Conservation (phyloP, 2,113 vertebrate genomes). For the Pygoscelis adeliae region DNA sequence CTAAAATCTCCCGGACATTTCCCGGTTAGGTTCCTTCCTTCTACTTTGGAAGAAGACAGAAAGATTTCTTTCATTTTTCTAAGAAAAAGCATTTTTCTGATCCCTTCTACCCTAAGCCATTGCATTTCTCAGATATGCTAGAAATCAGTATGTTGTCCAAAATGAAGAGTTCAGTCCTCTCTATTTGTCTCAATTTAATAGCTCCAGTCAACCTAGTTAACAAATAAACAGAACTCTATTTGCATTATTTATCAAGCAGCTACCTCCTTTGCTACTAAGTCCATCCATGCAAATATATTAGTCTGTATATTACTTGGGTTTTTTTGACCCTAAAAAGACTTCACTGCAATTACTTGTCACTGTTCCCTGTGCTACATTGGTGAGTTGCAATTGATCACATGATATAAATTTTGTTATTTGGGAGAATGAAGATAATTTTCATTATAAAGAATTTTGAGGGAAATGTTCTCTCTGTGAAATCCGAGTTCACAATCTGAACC, state of each 20-base stretch:
- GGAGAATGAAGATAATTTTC: not conserved
- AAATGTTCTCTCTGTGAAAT: not conserved
- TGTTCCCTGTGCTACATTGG: not conserved
- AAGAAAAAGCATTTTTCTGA: not conserved
- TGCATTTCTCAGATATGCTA: not conserved
- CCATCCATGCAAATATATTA: not conserved
- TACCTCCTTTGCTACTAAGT: not conserved
- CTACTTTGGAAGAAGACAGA: not conserved
- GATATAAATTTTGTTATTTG: not conserved
- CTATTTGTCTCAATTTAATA: not conserved
- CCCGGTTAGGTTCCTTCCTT: not conserved
- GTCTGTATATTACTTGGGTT: rapidly evolving
- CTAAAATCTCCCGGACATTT: not conserved
- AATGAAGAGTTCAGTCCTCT: not conserved
- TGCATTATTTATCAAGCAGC: not conserved
- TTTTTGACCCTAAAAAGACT: not conserved
- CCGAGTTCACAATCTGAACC: not conserved
- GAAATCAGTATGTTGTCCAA: not conserved
- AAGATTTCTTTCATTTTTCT: too few species aligned
- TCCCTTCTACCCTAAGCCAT: not conserved
- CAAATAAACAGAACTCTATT: too few species aligned
- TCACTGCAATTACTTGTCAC: not conserved
- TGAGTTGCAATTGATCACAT: not conserved
- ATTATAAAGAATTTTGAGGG: not conserved
- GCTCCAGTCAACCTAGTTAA: not conserved